phyloP scores from a whole-genome alignment of 2,888 invertebrate species.

The Encarsia formosa region DNA sequence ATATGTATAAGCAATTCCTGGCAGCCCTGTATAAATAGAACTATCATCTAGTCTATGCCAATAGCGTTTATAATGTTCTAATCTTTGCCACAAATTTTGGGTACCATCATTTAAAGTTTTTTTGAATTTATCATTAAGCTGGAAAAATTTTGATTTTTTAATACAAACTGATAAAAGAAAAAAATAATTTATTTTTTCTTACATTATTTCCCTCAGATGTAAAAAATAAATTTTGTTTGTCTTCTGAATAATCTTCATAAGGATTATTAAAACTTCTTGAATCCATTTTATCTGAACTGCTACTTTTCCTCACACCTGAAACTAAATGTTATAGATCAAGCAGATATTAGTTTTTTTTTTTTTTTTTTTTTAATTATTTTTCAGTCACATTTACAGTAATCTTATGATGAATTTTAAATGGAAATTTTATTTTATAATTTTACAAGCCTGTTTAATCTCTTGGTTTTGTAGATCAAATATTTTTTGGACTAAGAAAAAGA shows the following conservation, averaged over 20 bases:
- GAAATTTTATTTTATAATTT: too few relatives aligned
- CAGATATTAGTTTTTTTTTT: not conserved
- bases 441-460: too few relatives aligned
- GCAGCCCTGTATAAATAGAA: slow-evolving; percentile 72
- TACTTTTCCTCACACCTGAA: slow-evolving; percentile 5
- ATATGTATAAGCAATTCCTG: slow-evolving; percentile 67
- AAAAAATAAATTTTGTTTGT: slow-evolving; percentile 19
- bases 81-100: slow-evolving; percentile 48
- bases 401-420: too few relatives aligned
- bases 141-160: slow-evolving; percentile 26
- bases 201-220: slow-evolving; percentile 27
- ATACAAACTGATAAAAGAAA: slow-evolving; percentile 4
- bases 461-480: too few relatives aligned
- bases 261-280: slow-evolving; percentile 33
- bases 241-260: slow-evolving; percentile 30
- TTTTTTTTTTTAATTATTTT: too few relatives aligned
- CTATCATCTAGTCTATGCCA: slow-evolving; percentile 54
- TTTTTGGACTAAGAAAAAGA: too few relatives aligned
- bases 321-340: not conserved
- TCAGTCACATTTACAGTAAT: too few relatives aligned
- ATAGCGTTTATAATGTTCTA: slow-evolving; percentile 51
- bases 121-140: slow-evolving; percentile 55
- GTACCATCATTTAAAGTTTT: slow-evolving; percentile 50
- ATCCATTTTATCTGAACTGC: slow-evolving; percentile 22
- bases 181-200: slow-evolving; percentile 6